Evolutionary conservation across 37 sponge, comb jelly and placozoan species (phyloP).

Genomic region (Theonella swinhoei): DNA sequence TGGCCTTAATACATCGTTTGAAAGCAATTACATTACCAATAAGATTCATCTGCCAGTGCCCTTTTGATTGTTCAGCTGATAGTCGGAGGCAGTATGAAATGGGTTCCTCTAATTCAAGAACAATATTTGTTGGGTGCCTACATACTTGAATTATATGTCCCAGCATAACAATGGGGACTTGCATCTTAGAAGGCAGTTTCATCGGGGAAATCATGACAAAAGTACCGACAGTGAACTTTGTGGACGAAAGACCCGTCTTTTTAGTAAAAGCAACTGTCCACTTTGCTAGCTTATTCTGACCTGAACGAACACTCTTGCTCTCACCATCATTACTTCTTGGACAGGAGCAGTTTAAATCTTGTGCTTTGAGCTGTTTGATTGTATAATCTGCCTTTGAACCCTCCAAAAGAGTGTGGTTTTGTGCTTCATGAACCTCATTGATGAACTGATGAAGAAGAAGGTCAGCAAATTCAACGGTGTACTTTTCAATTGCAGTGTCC

Average conservation of each 20-base stretch:
- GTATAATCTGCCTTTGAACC: not conserved
- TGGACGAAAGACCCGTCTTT: not conserved
- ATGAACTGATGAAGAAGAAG: constrained; percentile 29
- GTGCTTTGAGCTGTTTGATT: not conserved
- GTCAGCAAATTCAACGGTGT: constrained; percentile 26
- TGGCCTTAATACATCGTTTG: constrained; percentile 44
- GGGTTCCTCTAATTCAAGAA: constrained; percentile 47
- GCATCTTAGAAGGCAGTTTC: not conserved
- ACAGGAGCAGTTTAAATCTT: not conserved
- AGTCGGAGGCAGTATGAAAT: constrained; percentile 47
- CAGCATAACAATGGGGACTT: constrained; percentile 31
- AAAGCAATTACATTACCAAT: constrained; percentile 71
- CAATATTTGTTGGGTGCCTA: constrained; percentile 45
- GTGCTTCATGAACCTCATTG: constrained; percentile 22
- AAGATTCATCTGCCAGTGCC: constrained; percentile 65
- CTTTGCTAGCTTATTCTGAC: not conserved
- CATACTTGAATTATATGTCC: constrained; percentile 43
- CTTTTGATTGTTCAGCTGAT: constrained; percentile 17
- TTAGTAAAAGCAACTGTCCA: constrained; percentile 25
- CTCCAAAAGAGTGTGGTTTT: not conserved
- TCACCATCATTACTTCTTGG: not conserved
- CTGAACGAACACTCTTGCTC: not conserved
- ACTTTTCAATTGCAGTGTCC: not conserved
- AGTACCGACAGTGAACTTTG: constrained; percentile 25
- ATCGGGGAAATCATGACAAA: constrained; percentile 50